phyloP scores from a whole-genome alignment of 2,888 invertebrate species.

The Chaitophorus viminalis region DNA sequence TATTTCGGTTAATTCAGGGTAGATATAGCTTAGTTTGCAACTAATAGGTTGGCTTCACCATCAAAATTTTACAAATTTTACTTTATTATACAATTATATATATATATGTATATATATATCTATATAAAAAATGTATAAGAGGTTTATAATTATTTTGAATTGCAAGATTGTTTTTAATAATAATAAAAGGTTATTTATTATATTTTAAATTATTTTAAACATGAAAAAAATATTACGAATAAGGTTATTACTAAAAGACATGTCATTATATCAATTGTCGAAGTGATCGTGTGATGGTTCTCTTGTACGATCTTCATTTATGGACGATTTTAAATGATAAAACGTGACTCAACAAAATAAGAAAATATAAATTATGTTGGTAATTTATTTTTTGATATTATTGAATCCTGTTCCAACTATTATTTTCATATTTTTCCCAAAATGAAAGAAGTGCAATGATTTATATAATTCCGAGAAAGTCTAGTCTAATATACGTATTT shows the following conservation, averaged over 20 bases:
- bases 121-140: no score
- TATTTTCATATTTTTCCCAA: background rate
- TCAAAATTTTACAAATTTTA: no score
- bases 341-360: conserved; percentile 27
- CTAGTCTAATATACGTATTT: background rate
- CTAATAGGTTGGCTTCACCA: no score
- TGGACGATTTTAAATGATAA: conserved; percentile 27
- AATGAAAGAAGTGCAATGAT: background rate
- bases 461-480: background rate
- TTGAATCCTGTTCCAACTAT: background rate
- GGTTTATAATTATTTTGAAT: no score
- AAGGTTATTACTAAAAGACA: background rate
- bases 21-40: no score
- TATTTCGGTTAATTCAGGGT: no score
- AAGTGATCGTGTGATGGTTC: background rate
- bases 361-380: background rate
- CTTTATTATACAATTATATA: no score
- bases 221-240: no score
- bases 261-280: conserved; percentile 2
- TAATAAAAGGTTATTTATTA: background rate
- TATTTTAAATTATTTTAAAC: background rate
- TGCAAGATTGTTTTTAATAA: no score
- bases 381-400: conserved; percentile 16
- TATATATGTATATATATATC: no score
- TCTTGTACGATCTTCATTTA: background rate